Percentiles rank a stretch among this genome's conserved stretches.
Evolutionary conservation across 1,140 invertebrate genomes (phyloP).

Genomic region (Nylanderia fulva): DNA sequence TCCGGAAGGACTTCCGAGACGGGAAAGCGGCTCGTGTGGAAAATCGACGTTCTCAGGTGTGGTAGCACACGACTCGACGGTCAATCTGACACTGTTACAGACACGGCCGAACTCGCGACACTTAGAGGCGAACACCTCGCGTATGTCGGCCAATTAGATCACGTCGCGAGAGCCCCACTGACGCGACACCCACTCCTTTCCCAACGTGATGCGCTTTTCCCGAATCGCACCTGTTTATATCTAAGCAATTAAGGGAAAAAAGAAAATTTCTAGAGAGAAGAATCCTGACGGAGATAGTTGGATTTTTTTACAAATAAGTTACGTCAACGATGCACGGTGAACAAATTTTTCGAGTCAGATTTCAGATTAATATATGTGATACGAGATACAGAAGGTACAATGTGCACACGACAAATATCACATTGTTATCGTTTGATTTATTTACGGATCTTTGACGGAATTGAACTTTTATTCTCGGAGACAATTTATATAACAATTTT

Average conservation of each 20-base stretch:
- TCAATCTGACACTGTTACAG: conserved; percentile 74
- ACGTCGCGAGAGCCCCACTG: conserved; percentile 58
- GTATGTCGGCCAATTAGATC: conserved; percentile 71
- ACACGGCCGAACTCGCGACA: conserved; percentile 70
- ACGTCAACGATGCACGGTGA: not conserved
- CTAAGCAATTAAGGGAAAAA: not conserved
- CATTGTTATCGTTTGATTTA: not conserved
- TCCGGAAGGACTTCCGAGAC: not conserved
- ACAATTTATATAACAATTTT: not conserved
- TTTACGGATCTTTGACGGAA: not conserved
- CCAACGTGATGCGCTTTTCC: conserved; percentile 22
- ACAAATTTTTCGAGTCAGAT: not conserved
- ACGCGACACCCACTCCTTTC: conserved; percentile 2
- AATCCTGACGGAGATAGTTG: too few species aligned
- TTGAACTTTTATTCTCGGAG: not conserved
- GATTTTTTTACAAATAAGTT: not conserved
- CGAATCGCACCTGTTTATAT: conserved; percentile 21
- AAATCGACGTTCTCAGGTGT: not conserved
- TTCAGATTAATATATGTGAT: conserved; percentile 1
- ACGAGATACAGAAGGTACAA: not conserved
- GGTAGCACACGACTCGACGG: conserved; percentile 39
- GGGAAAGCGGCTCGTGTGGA: not conserved
- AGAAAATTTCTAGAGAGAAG: not conserved
- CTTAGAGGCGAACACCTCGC: conserved; percentile 75
- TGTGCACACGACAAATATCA: not conserved